Conservation (phyloP, 2,113 vertebrate genomes). For the Sander vitreus region DNA sequence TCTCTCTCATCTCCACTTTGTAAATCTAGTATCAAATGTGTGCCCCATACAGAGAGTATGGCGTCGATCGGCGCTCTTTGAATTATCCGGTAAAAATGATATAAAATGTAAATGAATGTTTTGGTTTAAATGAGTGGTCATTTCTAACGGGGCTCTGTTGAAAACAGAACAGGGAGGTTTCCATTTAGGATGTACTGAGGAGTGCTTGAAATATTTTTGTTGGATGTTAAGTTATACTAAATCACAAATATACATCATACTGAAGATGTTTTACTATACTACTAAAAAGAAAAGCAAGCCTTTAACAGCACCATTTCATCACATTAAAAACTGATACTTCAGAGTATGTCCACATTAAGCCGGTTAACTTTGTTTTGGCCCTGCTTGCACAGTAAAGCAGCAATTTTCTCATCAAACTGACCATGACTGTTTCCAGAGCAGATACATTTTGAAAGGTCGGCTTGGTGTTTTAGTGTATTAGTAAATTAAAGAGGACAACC, state of each 20-base stretch:
- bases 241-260: background rate
- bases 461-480: background rate
- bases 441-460: background rate
- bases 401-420: background rate
- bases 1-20: conserved; percentile 11
- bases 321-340: background rate
- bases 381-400: background rate
- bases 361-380: background rate
- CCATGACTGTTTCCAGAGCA: background rate
- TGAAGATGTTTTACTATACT: background rate
- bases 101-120: background rate
- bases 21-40: conserved; percentile 19
- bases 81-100: background rate
- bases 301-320: background rate
- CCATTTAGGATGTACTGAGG: no score
- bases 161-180: background rate
- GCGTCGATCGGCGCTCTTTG: background rate
- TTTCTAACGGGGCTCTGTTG: background rate
- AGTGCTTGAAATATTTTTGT: no score
- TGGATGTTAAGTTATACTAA: background rate
- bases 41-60: background rate
- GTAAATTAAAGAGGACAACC: background rate
- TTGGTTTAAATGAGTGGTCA: background rate
- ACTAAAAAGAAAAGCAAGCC: background rate
- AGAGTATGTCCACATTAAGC: background rate